These are phyloP conservation scores for Branchellion lobata DNA, from an alignment of 2,888 invertebrate genomes.

Conservation along the genomic window DNA sequence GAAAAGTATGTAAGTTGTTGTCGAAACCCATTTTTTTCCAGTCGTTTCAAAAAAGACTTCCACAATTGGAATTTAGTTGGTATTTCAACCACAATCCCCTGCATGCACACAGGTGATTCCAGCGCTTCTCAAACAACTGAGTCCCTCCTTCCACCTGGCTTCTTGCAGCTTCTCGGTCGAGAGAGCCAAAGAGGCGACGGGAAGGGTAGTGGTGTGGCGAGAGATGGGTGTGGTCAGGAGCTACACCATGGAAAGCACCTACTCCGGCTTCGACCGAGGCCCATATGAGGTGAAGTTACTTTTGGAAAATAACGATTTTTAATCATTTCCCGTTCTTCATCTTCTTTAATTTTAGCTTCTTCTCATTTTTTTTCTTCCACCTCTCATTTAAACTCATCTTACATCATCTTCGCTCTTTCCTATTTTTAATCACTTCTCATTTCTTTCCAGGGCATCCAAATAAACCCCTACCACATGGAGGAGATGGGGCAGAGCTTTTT, in stretches of 20 bases:
- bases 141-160: conserved; percentile 72
- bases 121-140: conserved; percentile 71
- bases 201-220: conserved; percentile 81
- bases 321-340: neutral
- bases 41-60: neutral
- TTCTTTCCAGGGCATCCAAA: conserved; percentile 61
- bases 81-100: no score
- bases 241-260: conserved; percentile 84
- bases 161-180: conserved; percentile 78
- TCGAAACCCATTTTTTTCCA: neutral
- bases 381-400: neutral
- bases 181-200: conserved; percentile 77
- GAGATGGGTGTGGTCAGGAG: conserved; percentile 75
- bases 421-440: no score
- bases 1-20: no score
- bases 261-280: conserved; percentile 80
- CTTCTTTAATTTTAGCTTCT: no score
- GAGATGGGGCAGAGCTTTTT: conserved; percentile 61
- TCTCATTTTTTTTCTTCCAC: no score
- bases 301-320: neutral
- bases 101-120: conserved; percentile 69
- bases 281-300: conserved; percentile 50
- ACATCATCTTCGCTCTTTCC: no score
- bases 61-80: no score
- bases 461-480: conserved; percentile 58